These are phyloP conservation scores for Catharus fuscescens DNA, from an alignment of 2,113 vertebrate genomes.

Conservation along the genomic window DNA sequence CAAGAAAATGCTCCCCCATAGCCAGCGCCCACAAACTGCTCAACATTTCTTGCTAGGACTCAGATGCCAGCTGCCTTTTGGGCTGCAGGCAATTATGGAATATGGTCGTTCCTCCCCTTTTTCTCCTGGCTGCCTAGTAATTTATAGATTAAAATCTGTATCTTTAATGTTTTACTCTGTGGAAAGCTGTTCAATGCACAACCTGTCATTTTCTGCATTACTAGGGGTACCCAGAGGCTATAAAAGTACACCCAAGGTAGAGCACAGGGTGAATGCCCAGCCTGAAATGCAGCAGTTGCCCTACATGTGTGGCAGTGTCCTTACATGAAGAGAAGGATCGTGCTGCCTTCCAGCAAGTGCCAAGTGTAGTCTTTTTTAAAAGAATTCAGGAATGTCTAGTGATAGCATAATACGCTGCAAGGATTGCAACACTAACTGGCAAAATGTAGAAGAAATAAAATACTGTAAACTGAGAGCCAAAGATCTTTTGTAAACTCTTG, in stretches of 20 bases:
- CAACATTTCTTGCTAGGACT: background rate
- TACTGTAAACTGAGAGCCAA: background rate
- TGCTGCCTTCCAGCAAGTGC: background rate
- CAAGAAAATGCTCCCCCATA: background rate
- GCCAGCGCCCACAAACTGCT: background rate
- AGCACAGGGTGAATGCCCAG: background rate
- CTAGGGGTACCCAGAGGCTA: background rate
- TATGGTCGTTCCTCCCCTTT: background rate
- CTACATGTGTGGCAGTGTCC: background rate
- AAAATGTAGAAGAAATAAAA: background rate
- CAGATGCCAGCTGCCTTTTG: background rate
- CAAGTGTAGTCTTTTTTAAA: background rate
- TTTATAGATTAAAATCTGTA: background rate
- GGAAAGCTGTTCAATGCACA: background rate
- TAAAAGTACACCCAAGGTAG: background rate
- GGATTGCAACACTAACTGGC: background rate
- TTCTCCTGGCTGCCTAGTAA: background rate
- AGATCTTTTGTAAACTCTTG: background rate
- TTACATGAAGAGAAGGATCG: background rate
- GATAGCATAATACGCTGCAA: background rate
- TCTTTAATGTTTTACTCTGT: rapidly evolving
- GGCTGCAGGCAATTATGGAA: background rate
- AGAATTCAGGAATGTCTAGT: background rate
- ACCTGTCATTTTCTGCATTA: background rate
- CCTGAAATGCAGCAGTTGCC: background rate